Evolutionary conservation across 2,888 invertebrate species (phyloP), one percentile per base, ranked within the genome.

Genomic region (Drosophila histrio): DNA sequence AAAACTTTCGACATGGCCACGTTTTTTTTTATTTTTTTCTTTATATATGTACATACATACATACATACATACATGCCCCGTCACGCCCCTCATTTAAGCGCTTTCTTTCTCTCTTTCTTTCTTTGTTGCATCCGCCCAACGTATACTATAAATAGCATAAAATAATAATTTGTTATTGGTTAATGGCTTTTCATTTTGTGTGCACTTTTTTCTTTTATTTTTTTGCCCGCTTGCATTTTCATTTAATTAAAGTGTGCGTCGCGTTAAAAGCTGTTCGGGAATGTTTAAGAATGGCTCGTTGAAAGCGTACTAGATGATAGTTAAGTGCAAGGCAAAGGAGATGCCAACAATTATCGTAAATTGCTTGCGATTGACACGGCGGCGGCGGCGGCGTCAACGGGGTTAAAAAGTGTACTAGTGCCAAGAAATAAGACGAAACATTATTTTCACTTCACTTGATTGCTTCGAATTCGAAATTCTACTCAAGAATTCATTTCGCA

Each of bases 111-210:
- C 19, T 8, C 38, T 34, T 21, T 17, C 15, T 17, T 28, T 5
- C n/a, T 28, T 26, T 9, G 21, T 26, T 43, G 5, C 34, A 19
- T 17, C 43, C 38, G 24, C 49, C 36, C 53, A 15, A 17, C 50
- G 19, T 34, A 47, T 43, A n/a, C n/a, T n/a, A 46, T 46, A 75
- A 58, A 70, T 43, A 50, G 58, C 58, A 54, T 56, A 44, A 61
- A 66, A 72, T 72, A 76, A 71, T 61, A 71, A 76, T 77, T 77
- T 77, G 62, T 63, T 69, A 77, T 77, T 77, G 73, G 56, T 75
- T 75, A 72, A 75, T 75, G 69, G 75, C 47, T 64, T 77, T 66
- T 56, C 52, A 62, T 70, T 62, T 39, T 56, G 41, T 28, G 32
- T 41, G 36, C 46, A 46, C 36, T 41, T 54, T 53, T 72, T 74